These are phyloP conservation scores for Drosophila atroscutellata DNA, from an alignment of 2,888 invertebrate species.

Conservation along the genomic window DNA sequence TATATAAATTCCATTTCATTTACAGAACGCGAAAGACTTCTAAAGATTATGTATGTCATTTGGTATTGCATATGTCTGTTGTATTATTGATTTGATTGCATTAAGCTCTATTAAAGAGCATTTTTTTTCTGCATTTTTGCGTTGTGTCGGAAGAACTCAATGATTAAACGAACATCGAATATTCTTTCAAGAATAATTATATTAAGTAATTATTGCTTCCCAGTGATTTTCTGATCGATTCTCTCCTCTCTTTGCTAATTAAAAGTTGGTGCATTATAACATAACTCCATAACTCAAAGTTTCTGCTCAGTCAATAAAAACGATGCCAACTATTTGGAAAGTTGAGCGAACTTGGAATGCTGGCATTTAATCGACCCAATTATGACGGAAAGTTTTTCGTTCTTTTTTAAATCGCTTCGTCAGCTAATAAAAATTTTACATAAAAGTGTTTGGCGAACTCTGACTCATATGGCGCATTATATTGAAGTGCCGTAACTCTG, in stretches of 20 bases:
- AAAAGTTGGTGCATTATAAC: conserved; percentile 35
- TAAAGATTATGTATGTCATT: neutral
- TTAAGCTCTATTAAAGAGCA: neutral
- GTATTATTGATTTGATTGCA: conserved; percentile 15
- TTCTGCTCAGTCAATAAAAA: conserved; percentile 65
- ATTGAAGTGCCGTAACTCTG: conserved; percentile 73
- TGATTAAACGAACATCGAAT: neutral
- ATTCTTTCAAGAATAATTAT: neutral
- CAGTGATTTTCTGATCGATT: neutral
- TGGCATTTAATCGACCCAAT: conserved; percentile 74
- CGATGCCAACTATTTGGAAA: conserved; percentile 68
- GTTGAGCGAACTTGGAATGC: conserved; percentile 51
- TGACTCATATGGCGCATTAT: conserved; percentile 61
- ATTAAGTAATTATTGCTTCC: neutral
- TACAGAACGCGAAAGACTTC: neutral
- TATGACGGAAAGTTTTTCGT: conserved; percentile 55
- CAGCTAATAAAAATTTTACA: conserved; percentile 65
- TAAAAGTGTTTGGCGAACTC: conserved; percentile 34
- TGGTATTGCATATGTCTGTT: neutral
- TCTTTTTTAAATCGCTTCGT: conserved; percentile 27
- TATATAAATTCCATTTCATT: conserved; percentile 9
- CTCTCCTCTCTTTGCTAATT: conserved; percentile 36
- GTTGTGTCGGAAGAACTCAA: neutral
- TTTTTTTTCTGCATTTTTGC: neutral
- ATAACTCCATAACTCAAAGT: conserved; percentile 21